Base-by-base conservation (phyloP, 2,797 vertebrate species). In the Danionella dracula region DNA sequence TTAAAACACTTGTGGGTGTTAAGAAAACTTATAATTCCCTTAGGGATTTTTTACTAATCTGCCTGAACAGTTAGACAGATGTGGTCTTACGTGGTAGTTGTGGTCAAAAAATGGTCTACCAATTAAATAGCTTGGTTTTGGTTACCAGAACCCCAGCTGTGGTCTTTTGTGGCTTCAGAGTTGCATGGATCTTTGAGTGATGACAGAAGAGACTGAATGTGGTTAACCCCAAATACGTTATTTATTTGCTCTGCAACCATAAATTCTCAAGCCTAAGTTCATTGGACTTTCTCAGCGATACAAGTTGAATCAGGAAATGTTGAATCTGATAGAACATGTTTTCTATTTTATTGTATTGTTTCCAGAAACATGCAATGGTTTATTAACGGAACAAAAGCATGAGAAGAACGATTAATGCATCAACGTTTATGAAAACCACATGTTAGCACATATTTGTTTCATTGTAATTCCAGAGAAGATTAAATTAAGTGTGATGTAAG, bases 51-150 rank as follows among this genome's bases (percentile, higher is more conserved):
- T 27, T 27, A n/a, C n/a, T 27, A 6, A 27, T 27, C 23, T 27
- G 42, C 12, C 55, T 42, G 38, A 50, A 57, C 38, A 48, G 34
- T 42, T 35, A 62, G 57, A 57, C 53, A 38, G 53, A 45, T 45
- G 53, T 45, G 17, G 17, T 31, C 17, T 35, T 17, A 50, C 35
- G 31, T 46, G 19, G 27, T 29, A 8, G 50, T 46, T 45, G 41
- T 46, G 49, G 21, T 55, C 20, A 37, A 16, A 40, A 49, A 56
- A 46, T n/a, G 37, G 1, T 2, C 35, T 19, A 48, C 32, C n/a
- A 46, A 10, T 41, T 51, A 40, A 61, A 46, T n/a, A 34, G 44
- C 23, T 56, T 20, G 37, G 23, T 32, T 38, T 58, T 31, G 19
- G 8, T 21, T 7, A 17, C 20, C 16, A 6, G 19, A 55, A 54